Base-by-base conservation (phyloP, 2,888 invertebrate species). In the Eilema sororculum region DNA sequence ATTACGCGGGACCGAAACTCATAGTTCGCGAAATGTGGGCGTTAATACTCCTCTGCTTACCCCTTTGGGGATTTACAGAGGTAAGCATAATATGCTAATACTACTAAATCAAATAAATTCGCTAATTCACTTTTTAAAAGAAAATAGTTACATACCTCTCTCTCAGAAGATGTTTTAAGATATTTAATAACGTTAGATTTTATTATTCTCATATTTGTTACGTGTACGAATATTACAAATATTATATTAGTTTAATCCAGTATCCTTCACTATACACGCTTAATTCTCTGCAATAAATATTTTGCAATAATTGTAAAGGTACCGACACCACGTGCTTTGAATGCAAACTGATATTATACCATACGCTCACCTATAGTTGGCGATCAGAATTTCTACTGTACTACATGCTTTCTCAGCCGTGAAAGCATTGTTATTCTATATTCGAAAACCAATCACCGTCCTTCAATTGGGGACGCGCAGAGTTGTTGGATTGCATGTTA, bases 401-500 rank as follows among this genome's bases (percentile, higher is more conserved):
- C 66, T 66, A 66, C 66, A 58, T 66, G 58, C 58, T 66, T 59
- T 59, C 66, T 58, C 41, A 28, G 10, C 56, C 22, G 41, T 41
- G 58, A 66, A 59, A 66, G 66, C 41, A 66, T 66, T 66, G 66
- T 41, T 41, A 66, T 66, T 66, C 37, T 59, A 59, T 59, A 59
- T 59, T 66, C 25, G 41, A 58, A 65, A 59, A 58, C 66, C 66
- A 66, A 58, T 66, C 66, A 59, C 41, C 58, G 41, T 59, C 12
- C n/a, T 13, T 41, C n/a, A 41, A 25, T 66, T 25, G 33, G 16
- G 24, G 41, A 33, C 22, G 25, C 20, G 58, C 20, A 41, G 37
- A 24, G 25, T n/a, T 66, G 37, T 59, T 37, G 37, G n/a, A 61
- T 60, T 64, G 64, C 71, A 65, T 68, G 52, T 64, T 71, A 65